Conservation (phyloP, 1,140 invertebrate species). For the Gonatopus flavifemur region DNA sequence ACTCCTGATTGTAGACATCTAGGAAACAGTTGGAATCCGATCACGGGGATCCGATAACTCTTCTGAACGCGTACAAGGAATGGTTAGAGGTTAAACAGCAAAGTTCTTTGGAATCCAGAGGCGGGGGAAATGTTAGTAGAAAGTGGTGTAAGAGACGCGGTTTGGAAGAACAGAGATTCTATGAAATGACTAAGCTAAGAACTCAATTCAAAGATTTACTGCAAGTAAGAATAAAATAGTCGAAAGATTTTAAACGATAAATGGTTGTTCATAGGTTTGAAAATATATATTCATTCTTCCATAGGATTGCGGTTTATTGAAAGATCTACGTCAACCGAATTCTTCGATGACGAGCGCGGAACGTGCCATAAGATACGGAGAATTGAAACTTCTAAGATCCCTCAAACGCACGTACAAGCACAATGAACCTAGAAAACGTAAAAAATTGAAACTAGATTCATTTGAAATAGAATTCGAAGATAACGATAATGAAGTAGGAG, state of each 20-base stretch:
- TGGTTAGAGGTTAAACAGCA: slow-evolving; percentile 81
- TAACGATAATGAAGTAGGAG: slow-evolving; percentile 60
- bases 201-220: slow-evolving; percentile 87
- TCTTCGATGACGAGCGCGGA: slow-evolving; percentile 73
- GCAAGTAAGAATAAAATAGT: slow-evolving; percentile 67
- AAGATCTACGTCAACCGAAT: slow-evolving; percentile 55
- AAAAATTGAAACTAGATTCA: slow-evolving; percentile 69
- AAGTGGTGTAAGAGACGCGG: slow-evolving; percentile 88
- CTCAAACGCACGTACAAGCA: slow-evolving; percentile 69
- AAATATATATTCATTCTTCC: slow-evolving; percentile 14
- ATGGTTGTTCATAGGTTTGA: slow-evolving; percentile 1
- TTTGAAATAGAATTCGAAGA: slow-evolving; percentile 61
- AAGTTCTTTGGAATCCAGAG: slow-evolving; percentile 39
- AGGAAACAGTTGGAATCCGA: slow-evolving; percentile 84
- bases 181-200: slow-evolving; percentile 92
- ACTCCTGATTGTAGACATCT: slow-evolving; percentile 64
- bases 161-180: slow-evolving; percentile 94
- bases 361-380: slow-evolving; percentile 78
- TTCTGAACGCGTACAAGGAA: slow-evolving; percentile 86
- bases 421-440: slow-evolving; percentile 70
- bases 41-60: slow-evolving; percentile 93
- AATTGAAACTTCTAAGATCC: slow-evolving; percentile 81
- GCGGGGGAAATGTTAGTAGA: slow-evolving; percentile 57
- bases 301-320: slow-evolving; percentile 72
- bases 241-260: slow-evolving; percentile 5